Evolutionary conservation across 2,797 vertebrate genomes (phyloP).

Genomic region (Pipistrellus nathusii): DNA sequence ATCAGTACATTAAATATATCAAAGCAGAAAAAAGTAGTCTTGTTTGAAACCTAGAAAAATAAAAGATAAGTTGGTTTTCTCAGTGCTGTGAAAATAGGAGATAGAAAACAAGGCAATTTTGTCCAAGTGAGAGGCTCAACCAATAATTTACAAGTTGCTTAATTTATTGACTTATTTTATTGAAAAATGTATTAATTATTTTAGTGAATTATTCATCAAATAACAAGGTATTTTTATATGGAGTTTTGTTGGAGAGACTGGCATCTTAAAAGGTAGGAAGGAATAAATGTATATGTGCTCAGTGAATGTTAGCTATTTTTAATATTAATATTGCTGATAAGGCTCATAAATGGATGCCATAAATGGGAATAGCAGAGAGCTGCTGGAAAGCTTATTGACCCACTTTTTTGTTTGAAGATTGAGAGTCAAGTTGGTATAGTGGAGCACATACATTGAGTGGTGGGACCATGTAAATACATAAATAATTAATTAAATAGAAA

Average conservation of each 20-base stretch:
- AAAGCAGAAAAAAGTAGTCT: not conserved
- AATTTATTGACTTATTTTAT: conserved; percentile 5
- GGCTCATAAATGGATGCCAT: not conserved
- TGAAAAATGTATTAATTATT: not conserved
- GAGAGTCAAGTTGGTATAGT: not conserved
- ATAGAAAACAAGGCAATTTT: not conserved
- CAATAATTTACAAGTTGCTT: not conserved
- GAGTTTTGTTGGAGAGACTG: not conserved
- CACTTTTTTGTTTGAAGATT: not conserved
- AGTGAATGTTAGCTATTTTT: not conserved
- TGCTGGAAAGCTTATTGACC: not conserved
- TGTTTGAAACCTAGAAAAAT: not conserved
- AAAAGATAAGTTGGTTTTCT: not conserved
- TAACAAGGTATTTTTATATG: conserved; percentile 22
- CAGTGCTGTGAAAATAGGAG: not conserved
- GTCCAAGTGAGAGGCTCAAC: not conserved
- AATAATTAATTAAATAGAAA: not conserved
- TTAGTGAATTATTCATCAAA: conserved; percentile 22
- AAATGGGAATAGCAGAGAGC: not conserved
- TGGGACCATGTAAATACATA: too few species aligned
- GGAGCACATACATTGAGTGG: not conserved
- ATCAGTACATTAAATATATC: not conserved
- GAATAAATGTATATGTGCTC: not conserved
- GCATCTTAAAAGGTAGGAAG: not conserved
- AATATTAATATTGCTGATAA: not conserved